Percentiles rank a stretch among this genome's conserved stretches.
Evolutionary conservation across 2,797 vertebrate species (phyloP).

Genomic region (Oryzias dopingdopingensis): DNA sequence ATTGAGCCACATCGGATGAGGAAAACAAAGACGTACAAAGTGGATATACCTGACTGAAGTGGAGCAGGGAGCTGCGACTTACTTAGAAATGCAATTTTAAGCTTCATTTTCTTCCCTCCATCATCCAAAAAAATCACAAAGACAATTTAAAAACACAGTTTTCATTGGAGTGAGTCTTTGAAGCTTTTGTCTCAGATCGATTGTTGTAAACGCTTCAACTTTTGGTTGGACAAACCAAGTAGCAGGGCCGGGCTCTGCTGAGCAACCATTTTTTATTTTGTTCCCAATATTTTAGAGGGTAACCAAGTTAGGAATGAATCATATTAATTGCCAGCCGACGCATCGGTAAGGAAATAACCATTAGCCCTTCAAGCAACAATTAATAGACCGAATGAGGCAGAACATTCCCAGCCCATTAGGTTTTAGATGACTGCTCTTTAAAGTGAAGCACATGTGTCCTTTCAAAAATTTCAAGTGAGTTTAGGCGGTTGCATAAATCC

Average conservation of each 20-base stretch:
- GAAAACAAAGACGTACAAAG: too few relatives aligned
- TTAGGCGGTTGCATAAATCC: background rate
- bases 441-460: conserved; percentile 4
- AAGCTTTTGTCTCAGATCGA: conserved; percentile 9
- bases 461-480: conserved; percentile 1
- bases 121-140: too few relatives aligned
- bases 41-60: too few relatives aligned
- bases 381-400: background rate
- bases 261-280: background rate
- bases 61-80: too few relatives aligned
- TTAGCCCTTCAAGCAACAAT: background rate
- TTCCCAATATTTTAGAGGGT: conserved; percentile 3
- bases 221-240: conserved; percentile 3
- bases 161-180: conserved; percentile 1
- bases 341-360: conserved; percentile 2
- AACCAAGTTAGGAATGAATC: background rate
- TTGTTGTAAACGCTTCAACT: conserved; percentile 8
- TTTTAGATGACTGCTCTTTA: conserved; percentile 5
- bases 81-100: too few relatives aligned
- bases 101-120: too few relatives aligned
- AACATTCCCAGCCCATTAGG: background rate
- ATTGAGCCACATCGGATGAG: too few relatives aligned
- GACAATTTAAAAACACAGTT: too few relatives aligned
- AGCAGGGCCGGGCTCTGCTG: background rate
- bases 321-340: background rate